Base-by-base conservation (phyloP, 2,888 invertebrate species). In the Oxyteleia sp. region DNA sequence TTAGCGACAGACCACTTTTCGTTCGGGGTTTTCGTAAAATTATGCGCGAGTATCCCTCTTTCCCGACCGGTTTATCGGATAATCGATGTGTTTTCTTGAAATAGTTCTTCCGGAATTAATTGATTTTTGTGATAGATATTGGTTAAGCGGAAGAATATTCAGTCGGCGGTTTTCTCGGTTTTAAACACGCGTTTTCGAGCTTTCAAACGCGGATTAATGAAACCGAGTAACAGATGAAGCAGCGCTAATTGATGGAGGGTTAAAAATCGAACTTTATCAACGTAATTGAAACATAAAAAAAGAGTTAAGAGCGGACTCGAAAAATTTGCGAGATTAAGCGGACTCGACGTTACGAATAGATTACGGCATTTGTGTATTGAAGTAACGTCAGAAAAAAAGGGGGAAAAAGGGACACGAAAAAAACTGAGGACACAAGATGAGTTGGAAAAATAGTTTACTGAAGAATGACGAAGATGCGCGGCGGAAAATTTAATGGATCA, bases 391-490 rank as follows among this genome's bases (percentile, higher is more conserved):
- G n/a, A n/a, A n/a, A n/a, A n/a, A n/a, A n/a, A n/a, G n/a, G n/a
- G n/a, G n/a, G n/a, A n/a, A n/a, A n/a, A n/a, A n/a, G n/a, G n/a
- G n/a, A n/a, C n/a, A n/a, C n/a, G n/a, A n/a, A n/a, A 15, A 51
- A 51, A 47, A 43, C 13, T 13, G 4, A 13, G 20, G 35, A 20
- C 26, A 51, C 45, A 49, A 43, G 75, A 66, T 59, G 66, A 49
- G 43, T 76, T 20, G 61, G 61, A 61, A 76, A 76, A 68, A 68
- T 68, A 68, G 69, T 78, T 63, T 29, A 29, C 29, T 15, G 29
- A 26, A 23, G 35, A 18, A 74, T 35, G 55, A 57, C 45, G 29
- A 43, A 47, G 55, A 57, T 16, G 57, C 23, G 13, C 26, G 43
- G 71, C 35, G 23, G 18, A 49, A 68, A 61, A 59, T 57, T 69